Conservation (phyloP, 2,888 invertebrate genomes). For the Eubasilissa splendida region DNA sequence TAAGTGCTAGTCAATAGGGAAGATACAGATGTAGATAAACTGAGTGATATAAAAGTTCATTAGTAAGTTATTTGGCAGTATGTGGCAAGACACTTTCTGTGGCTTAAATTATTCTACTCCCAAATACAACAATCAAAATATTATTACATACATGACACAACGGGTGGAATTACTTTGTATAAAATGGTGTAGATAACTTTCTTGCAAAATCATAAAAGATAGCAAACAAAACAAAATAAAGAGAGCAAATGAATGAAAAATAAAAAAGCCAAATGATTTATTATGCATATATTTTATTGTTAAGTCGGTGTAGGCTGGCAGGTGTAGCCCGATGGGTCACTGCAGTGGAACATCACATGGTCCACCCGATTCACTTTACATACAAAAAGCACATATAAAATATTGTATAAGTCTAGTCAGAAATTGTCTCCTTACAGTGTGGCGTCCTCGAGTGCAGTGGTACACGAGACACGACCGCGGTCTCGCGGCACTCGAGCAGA, state of each 20-base stretch:
- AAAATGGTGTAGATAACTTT: background rate
- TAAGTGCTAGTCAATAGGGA: background rate
- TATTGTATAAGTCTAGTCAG: slow-evolving; percentile 36
- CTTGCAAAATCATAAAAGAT: slow-evolving; percentile 3
- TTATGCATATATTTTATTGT: slow-evolving; percentile 51
- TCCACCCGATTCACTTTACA: slow-evolving; percentile 37
- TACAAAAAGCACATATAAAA: slow-evolving; percentile 52
- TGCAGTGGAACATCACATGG: slow-evolving; percentile 11
- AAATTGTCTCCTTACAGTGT: background rate
- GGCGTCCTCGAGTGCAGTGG: slow-evolving; percentile 22
- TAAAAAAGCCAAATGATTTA: slow-evolving; percentile 52
- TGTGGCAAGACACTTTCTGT: slow-evolving; percentile 55
- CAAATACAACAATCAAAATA: background rate
- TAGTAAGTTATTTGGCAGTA: slow-evolving; percentile 54
- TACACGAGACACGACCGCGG: slow-evolving; percentile 22
- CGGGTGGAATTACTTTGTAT: background rate
- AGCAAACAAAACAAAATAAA: slow-evolving; percentile 27
- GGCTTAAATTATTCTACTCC: slow-evolving; percentile 22
- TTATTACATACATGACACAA: background rate
- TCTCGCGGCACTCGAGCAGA: slow-evolving; percentile 2
- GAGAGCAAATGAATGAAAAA: slow-evolving; percentile 44
- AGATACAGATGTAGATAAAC: background rate
- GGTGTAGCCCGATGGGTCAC: background rate
- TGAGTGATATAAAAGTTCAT: too few relatives aligned
- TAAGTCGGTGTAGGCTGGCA: slow-evolving; percentile 38